Percentiles rank a stretch among this genome's conserved stretches.
Evolutionary conservation across 2,113 vertebrate species (phyloP).

Genomic region (Neodontobutis hainanensis): DNA sequence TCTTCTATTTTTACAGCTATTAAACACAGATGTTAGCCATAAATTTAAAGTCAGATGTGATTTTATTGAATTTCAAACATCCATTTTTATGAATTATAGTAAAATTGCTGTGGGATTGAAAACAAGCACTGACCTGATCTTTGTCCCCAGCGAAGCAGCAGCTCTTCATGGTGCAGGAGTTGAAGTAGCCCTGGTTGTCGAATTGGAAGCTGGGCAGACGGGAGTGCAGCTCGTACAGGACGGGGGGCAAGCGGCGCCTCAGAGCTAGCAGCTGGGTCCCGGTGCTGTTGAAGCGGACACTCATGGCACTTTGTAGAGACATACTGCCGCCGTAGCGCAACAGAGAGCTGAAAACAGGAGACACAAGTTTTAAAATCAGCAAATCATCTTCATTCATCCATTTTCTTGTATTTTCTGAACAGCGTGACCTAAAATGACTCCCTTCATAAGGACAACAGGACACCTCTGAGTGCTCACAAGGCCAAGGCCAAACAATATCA

Average conservation of each 20-base stretch:
- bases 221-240: conserved; percentile 97
- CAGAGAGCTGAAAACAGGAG: conserved; percentile 81
- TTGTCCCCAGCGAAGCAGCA: conserved; percentile 98
- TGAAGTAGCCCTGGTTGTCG: conserved; percentile 99
- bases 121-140: conserved; percentile 85
- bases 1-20: conserved; percentile 31
- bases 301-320: conserved; percentile 98
- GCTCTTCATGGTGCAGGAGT: conserved; percentile 99
- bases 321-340: conserved; percentile 95
- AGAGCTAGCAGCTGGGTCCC: conserved; percentile 94
- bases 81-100: conserved; percentile 1
- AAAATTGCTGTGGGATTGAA: background rate
- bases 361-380: background rate
- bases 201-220: conserved; percentile 97
- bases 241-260: conserved; percentile 91
- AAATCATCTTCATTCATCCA: too few species aligned
- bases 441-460: too few species aligned
- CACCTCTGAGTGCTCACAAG: too few species aligned
- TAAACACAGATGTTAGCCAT: conserved; percentile 30
- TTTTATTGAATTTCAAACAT: conserved; percentile 4
- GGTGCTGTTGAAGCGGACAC: conserved; percentile 95
- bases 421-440: too few species aligned
- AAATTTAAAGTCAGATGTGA: background rate
- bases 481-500: too few species aligned
- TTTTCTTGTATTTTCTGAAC: too few species aligned